Conservation (phyloP, 37 sponge, comb jelly and placozoan species). For the Cladorhizidae sp. region DNA sequence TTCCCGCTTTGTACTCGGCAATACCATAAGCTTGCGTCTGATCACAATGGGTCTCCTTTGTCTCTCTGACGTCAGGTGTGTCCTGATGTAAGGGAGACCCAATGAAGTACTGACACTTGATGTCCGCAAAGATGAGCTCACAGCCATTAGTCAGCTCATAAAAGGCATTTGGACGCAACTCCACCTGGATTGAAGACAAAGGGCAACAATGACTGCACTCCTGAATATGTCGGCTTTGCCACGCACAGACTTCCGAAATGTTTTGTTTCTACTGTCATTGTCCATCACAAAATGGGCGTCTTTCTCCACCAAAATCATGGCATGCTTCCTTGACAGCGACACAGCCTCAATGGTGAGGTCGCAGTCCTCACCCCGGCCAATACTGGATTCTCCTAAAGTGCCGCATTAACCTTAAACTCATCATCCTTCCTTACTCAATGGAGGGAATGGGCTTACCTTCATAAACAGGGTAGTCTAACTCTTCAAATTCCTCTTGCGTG, state of each 20-base stretch:
- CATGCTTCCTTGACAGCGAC: slow-evolving; percentile 56
- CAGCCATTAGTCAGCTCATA: slow-evolving; percentile 67
- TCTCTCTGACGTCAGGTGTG: background rate
- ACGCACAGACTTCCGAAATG: slow-evolving; percentile 35
- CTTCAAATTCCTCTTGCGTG: slow-evolving; percentile 2
- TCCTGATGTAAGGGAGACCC: background rate
- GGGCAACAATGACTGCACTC: background rate
- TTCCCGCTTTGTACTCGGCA: background rate
- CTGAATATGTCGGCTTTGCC: no score
- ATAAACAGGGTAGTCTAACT: slow-evolving; percentile 17
- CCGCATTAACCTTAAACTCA: background rate
- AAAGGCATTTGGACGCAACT: slow-evolving; percentile 59
- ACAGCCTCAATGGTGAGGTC: slow-evolving; percentile 6
- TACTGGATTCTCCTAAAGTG: slow-evolving; percentile 18
- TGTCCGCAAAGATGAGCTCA: slow-evolving; percentile 52
- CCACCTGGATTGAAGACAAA: slow-evolving; percentile 11
- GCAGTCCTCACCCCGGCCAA: slow-evolving; percentile 32
- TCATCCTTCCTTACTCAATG: background rate
- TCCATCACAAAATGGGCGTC: slow-evolving; percentile 71
- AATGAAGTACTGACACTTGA: slow-evolving; percentile 53
- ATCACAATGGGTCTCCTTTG: background rate
- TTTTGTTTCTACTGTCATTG: slow-evolving; percentile 65
- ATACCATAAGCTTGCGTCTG: background rate
- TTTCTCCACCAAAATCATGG: slow-evolving; percentile 49
- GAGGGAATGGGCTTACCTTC: slow-evolving; percentile 12